These are phyloP conservation scores for Chionoecetes opilio DNA, from an alignment of 1,140 invertebrate species.

Conservation along the genomic window DNA sequence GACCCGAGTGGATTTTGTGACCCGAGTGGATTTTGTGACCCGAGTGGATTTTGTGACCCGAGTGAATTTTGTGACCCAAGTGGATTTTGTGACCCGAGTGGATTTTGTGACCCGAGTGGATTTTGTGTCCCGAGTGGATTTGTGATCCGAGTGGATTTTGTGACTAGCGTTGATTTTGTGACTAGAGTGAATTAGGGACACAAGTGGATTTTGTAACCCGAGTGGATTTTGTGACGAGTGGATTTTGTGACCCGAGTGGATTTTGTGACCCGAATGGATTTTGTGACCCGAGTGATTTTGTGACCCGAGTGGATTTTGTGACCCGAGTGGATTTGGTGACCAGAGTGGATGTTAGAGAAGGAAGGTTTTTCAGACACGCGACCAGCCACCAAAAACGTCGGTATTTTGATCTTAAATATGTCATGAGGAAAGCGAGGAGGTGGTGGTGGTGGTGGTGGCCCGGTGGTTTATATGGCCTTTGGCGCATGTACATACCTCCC, in stretches of 20 bases:
- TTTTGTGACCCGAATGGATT: background rate
- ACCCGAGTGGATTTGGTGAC: too few species aligned
- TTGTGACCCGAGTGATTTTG: background rate
- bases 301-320: too few species aligned
- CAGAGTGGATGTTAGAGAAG: background rate
- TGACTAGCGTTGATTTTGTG: background rate
- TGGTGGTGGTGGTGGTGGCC: background rate
- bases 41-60: background rate
- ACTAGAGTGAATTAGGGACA: background rate
- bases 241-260: background rate
- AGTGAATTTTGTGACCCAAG: background rate
- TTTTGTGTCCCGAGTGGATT: background rate
- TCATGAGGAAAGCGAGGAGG: background rate
- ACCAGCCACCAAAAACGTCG: background rate
- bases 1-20: background rate
- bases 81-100: background rate
- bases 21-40: background rate
- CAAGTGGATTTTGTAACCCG: background rate
- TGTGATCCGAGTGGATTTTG: too few species aligned
- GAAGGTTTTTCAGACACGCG: background rate
- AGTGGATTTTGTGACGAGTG: too few species aligned
- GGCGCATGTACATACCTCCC: too few species aligned
- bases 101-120: background rate
- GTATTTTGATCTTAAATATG: background rate
- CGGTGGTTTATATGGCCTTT: too few species aligned